Conservation (phyloP, 2,797 vertebrate species). For the Xerus rutilus region DNA sequence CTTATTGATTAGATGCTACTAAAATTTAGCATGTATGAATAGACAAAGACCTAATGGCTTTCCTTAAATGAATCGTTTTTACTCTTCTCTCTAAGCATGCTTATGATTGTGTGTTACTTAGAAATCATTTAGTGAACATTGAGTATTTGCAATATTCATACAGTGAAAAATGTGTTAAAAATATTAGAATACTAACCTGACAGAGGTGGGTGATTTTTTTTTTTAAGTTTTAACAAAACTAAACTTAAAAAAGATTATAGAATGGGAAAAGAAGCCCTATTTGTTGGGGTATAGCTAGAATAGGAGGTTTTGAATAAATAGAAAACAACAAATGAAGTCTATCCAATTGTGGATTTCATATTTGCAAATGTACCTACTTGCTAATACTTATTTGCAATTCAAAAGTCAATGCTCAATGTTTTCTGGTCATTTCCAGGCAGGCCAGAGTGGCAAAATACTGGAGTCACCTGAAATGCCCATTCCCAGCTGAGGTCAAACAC, state of each 20-base stretch:
- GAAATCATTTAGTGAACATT: background rate
- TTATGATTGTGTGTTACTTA: background rate
- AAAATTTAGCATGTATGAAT: background rate
- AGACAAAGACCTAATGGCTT: background rate
- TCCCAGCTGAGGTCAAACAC: background rate
- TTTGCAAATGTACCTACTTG: background rate
- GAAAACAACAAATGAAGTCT: background rate
- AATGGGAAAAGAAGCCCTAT: background rate
- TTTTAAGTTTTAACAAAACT: background rate
- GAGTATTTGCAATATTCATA: background rate
- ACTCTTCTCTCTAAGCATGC: background rate
- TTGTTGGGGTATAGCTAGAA: background rate
- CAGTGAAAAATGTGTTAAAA: background rate
- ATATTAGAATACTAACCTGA: background rate
- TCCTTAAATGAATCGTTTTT: background rate
- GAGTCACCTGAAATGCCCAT: accelerated
- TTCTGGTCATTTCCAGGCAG: background rate
- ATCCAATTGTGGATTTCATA: background rate
- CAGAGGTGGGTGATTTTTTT: background rate
- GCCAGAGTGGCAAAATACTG: background rate
- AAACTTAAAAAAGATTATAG: background rate
- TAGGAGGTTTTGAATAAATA: background rate
- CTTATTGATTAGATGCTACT: background rate
- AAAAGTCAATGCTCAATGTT: background rate
- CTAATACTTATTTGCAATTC: background rate